These are phyloP conservation scores for Marmota flaviventris DNA, from an alignment of 2,113 vertebrate species.

Conservation along the genomic window DNA sequence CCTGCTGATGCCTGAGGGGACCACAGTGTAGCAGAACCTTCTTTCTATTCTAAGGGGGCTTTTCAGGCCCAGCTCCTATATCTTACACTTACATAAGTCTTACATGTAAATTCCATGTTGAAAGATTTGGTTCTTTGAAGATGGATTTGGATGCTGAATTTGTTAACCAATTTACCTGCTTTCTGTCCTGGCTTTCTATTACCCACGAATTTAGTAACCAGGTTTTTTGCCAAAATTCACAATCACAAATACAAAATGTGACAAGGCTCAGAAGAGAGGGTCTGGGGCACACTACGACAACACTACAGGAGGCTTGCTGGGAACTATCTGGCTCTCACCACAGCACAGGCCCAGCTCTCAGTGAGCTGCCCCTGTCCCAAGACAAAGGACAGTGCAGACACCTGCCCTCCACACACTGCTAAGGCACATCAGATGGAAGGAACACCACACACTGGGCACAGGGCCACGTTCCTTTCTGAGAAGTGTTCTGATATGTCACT, in stretches of 20 bases:
- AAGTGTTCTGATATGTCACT: neutral
- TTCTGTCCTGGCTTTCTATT: neutral
- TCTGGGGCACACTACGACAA: neutral
- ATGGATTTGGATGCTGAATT: neutral
- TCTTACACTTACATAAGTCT: neutral
- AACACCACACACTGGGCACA: too few relatives aligned
- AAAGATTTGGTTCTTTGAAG: neutral
- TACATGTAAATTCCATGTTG: neutral
- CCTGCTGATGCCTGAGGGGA: rapidly evolving
- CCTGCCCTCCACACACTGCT: rapidly evolving
- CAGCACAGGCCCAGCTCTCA: neutral
- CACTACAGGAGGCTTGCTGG: neutral
- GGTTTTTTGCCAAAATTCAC: neutral
- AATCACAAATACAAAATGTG: neutral
- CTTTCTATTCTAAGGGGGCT: neutral
- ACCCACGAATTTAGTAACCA: neutral
- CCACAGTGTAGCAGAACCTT: neutral
- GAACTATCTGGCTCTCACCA: neutral
- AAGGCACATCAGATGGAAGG: neutral
- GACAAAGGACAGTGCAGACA: too few relatives aligned
- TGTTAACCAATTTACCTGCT: neutral
- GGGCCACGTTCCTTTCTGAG: neutral
- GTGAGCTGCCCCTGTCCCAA: too few relatives aligned
- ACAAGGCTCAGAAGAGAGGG: neutral
- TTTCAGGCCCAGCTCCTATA: too few relatives aligned